A percentile compares a stretch with the other conserved stretches of the same genome.
phyloP scores from a whole-genome alignment of 2,888 invertebrate genomes.

The Tachina fera region DNA sequence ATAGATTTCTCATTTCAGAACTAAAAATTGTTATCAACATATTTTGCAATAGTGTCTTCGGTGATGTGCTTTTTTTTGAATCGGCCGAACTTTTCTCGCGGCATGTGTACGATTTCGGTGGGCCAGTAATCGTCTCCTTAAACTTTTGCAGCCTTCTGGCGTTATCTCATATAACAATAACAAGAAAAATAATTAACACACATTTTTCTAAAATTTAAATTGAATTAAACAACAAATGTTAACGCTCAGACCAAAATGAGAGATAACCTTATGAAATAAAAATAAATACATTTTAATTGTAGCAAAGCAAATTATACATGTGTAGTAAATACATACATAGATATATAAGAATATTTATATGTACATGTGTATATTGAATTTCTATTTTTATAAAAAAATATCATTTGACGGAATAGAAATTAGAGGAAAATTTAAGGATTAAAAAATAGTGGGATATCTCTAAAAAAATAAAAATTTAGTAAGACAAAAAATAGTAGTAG shows the following conservation, averaged over 20 bases:
- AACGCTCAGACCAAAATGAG: slow-evolving; percentile 10
- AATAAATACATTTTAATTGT: slow-evolving; percentile 19
- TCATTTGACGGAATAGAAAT: no score
- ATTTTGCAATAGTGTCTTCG: background rate
- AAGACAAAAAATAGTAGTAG: background rate
- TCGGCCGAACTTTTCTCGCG: background rate
- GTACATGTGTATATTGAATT: no score
- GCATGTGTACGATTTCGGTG: background rate
- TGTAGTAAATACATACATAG: background rate
- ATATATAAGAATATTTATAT: no score
- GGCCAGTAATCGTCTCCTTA: slow-evolving; percentile 27
- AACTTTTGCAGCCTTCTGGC: slow-evolving; percentile 54
- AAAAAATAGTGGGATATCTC: background rate
- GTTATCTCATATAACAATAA: slow-evolving; percentile 45
- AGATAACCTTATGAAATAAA: slow-evolving; percentile 32
- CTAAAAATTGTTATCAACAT: background rate
- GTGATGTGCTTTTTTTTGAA: no score
- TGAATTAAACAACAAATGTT: slow-evolving; percentile 31
- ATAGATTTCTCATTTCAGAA: background rate
- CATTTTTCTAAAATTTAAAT: slow-evolving; percentile 46
- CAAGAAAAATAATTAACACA: slow-evolving; percentile 47
- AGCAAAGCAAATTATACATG: background rate
- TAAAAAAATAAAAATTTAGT: background rate
- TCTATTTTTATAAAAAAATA: no score
- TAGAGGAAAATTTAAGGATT: background rate